phyloP scores from a whole-genome alignment of 2,113 vertebrate genomes.

The Grammomys dolichurus region DNA sequence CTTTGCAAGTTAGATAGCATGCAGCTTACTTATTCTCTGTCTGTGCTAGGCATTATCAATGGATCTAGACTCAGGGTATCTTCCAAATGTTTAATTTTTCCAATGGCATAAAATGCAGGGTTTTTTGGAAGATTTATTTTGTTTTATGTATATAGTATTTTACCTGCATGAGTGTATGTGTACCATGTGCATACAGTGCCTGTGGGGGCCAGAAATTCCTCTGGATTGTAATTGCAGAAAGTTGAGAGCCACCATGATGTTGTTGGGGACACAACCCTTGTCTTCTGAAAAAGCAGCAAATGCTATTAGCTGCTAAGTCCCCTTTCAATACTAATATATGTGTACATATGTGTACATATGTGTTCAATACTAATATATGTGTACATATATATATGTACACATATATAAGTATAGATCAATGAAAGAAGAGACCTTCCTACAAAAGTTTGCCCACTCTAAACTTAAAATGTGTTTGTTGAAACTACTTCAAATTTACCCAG shows the following conservation, averaged over 20 bases:
- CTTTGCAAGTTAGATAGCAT: neutral
- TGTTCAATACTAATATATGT: neutral
- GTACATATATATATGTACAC: neutral
- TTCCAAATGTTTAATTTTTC: neutral
- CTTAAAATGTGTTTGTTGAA: neutral
- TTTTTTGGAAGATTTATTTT: neutral
- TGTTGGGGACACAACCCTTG: no score
- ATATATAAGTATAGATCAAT: no score
- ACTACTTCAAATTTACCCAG: neutral
- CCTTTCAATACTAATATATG: neutral
- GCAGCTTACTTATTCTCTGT: no score
- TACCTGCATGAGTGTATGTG: neutral
- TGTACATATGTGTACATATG: no score
- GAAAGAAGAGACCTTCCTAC: neutral
- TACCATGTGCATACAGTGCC: neutral
- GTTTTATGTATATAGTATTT: neutral
- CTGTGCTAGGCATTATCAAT: neutral
- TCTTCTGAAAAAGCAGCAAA: neutral
- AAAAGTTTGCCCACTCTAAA: neutral
- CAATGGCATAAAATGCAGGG: neutral
- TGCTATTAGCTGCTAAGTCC: neutral
- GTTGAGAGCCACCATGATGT: neutral
- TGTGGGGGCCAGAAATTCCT: neutral
- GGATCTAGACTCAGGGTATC: neutral
- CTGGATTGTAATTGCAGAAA: neutral